Evolutionary conservation across 2,888 invertebrate genomes (phyloP).

Genomic region (Hydrotaea cyrtoneurina): DNA sequence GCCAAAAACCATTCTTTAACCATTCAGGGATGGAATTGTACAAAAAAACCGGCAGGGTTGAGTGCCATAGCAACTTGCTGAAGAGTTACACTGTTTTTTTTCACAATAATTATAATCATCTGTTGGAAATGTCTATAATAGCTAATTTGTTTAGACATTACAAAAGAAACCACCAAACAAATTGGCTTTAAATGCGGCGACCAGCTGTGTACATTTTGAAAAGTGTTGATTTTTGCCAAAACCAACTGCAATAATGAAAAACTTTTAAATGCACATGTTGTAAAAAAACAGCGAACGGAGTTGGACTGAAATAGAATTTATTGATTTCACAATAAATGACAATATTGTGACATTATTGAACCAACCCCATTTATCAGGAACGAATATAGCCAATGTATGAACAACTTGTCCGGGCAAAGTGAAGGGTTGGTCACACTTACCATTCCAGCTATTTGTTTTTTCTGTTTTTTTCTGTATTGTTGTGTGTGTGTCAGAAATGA

Average conservation of each 20-base stretch:
- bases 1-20: too few relatives aligned
- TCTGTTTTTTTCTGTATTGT: constrained; percentile 17
- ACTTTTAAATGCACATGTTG: constrained; percentile 59
- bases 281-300: constrained; percentile 21
- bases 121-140: constrained; percentile 48
- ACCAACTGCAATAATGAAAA: background rate
- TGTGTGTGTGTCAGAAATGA: constrained; percentile 44
- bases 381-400: constrained; percentile 7
- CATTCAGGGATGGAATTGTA: too few relatives aligned
- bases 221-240: constrained; percentile 48
- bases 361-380: constrained; percentile 67
- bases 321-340: constrained; percentile 66
- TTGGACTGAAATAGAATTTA: constrained; percentile 58
- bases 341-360: constrained; percentile 68
- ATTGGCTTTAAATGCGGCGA: constrained; percentile 57
- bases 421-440: constrained; percentile 60
- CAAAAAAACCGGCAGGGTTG: too few relatives aligned
- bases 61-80: too few relatives aligned
- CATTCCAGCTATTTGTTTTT: constrained; percentile 24
- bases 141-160: constrained; percentile 59
- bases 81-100: too few relatives aligned
- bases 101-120: constrained; percentile 46
- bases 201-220: constrained; percentile 62
- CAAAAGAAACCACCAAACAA: constrained; percentile 60
- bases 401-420: background rate